phyloP scores from a whole-genome alignment of 2,888 invertebrate species.

The Drosophila rubida region DNA sequence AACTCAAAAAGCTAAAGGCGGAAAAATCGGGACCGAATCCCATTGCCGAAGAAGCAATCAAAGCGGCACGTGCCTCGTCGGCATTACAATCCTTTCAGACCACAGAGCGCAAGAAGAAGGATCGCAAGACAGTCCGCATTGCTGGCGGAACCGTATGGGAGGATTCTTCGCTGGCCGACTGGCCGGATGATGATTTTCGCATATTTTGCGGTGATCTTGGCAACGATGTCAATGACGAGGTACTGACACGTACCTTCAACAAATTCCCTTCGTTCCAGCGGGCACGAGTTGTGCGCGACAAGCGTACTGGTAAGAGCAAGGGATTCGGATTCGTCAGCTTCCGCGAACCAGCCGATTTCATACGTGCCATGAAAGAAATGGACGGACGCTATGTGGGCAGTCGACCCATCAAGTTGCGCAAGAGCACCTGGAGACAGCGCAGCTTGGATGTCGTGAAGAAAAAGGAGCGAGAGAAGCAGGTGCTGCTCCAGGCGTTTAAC shows the following conservation, averaged over 20 bases:
- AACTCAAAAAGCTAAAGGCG: slow-evolving; percentile 88
- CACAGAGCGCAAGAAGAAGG: slow-evolving; percentile 85
- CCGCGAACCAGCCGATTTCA: slow-evolving; percentile 98
- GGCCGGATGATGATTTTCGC: slow-evolving; percentile 99
- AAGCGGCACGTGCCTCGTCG: slow-evolving; percentile 87
- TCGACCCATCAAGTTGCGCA: slow-evolving; percentile 98
- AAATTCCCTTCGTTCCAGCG: slow-evolving; percentile 96
- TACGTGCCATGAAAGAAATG: slow-evolving; percentile 99
- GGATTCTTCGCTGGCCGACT: slow-evolving; percentile 95
- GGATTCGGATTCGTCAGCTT: slow-evolving; percentile 99
- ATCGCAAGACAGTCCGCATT: slow-evolving; percentile 89
- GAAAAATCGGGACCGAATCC: slow-evolving; percentile 88
- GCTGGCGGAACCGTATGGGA: slow-evolving; percentile 99
- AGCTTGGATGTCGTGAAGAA: slow-evolving; percentile 96
- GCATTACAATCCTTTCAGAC: slow-evolving; percentile 87
- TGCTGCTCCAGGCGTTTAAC: slow-evolving; percentile 87
- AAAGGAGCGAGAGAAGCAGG: slow-evolving; percentile 97
- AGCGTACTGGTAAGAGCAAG: slow-evolving; percentile 98
- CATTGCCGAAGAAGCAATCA: slow-evolving; percentile 88
- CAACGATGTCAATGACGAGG: slow-evolving; percentile 99
- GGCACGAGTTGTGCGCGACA: slow-evolving; percentile 98
- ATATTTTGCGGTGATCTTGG: slow-evolving; percentile 99
- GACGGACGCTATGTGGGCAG: slow-evolving; percentile 99
- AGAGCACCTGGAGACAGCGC: slow-evolving; percentile 98
- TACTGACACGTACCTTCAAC: slow-evolving; percentile 97